Base-by-base conservation (phyloP, 2,888 invertebrate genomes). In the Drepana falcataria region DNA sequence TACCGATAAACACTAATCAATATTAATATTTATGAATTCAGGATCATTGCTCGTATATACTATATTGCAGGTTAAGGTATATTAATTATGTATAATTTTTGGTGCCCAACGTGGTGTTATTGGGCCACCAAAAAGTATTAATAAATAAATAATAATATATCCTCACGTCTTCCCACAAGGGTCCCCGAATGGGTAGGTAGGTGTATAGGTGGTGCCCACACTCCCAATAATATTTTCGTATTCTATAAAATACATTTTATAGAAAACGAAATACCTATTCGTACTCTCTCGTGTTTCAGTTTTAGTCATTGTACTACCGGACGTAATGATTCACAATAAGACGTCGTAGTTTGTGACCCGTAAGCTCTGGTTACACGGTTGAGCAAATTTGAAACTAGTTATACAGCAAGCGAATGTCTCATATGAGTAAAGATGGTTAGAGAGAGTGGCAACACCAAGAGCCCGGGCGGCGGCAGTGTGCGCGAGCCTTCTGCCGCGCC, bases 401-500 rank as follows among this genome's bases (percentile, higher is more conserved):
- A 63, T 58, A 55, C 47, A 44, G 37, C 51, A 48, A 53, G 41
- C 48, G 53, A 53, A 48, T 54, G 53, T 52, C 47, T 51, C 41
- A 35, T 49, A 60, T 65, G 73, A 76, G 74, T 72, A 73, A 71
- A 61, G 64, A 64, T 59, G 64, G 53, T 35, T 47, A 47, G 37
- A 54, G 57, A 59, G 60, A 9, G 63, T 76, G 85, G 86, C 79
- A 89, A 85, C 83, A 75, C 79, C 49, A 61, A 54, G 61, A 54
- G 68, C 87, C 88, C 88, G 89, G 89, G 89, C 85, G 81, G 79
- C 83, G 87, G 79, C 89, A 90, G 90, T 90, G 75, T 85, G 85
- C 89, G 89, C 90, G 87, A 85, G 80, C 69, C 76, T 70, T 64
- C 73, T 59, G 69, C 81, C 81, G 83, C 79, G 79, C 77, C 80